Evolutionary conservation across 92 coral and sea anemone species (phyloP).

Genomic region (Siderastrea radians): DNA sequence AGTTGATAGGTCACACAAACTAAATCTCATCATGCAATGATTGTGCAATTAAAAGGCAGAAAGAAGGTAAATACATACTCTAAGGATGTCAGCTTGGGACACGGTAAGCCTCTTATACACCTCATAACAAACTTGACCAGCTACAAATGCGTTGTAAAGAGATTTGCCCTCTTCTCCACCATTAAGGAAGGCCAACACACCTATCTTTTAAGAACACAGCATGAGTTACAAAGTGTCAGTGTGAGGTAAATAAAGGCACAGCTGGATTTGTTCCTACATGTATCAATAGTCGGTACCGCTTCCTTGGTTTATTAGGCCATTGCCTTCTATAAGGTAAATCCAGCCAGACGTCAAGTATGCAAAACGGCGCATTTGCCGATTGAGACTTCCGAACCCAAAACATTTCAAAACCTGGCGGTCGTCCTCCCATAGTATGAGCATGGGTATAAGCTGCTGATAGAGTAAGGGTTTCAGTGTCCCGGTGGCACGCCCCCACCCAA

Average conservation of each 20-base stretch:
- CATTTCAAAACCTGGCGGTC: too few relatives aligned
- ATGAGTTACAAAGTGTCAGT: not conserved
- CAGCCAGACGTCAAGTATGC: too few relatives aligned
- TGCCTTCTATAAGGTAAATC: too few relatives aligned
- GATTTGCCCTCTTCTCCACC: conserved; percentile 96
- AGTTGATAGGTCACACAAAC: not conserved
- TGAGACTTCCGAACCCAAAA: too few relatives aligned
- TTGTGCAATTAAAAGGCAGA: not conserved
- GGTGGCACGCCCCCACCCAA: too few relatives aligned
- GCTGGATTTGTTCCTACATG: too few relatives aligned
- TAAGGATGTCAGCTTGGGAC: conserved; percentile 86
- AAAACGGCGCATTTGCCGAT: too few relatives aligned
- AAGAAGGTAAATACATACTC: conserved; percentile 72
- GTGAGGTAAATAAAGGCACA: not conserved
- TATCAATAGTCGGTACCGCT: too few relatives aligned
- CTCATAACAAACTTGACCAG: conserved; percentile 91
- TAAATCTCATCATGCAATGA: not conserved
- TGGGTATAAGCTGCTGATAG: too few relatives aligned
- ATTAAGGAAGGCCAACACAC: conserved; percentile 93
- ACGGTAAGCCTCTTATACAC: conserved; percentile 89
- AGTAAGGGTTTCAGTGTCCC: too few relatives aligned
- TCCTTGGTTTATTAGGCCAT: too few relatives aligned
- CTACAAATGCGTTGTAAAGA: conserved; percentile 83
- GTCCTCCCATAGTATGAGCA: too few relatives aligned
- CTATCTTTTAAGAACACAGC: conserved; percentile 63